phyloP scores from a whole-genome alignment of 2,888 invertebrate genomes.

The Mellilla xanthometata region DNA sequence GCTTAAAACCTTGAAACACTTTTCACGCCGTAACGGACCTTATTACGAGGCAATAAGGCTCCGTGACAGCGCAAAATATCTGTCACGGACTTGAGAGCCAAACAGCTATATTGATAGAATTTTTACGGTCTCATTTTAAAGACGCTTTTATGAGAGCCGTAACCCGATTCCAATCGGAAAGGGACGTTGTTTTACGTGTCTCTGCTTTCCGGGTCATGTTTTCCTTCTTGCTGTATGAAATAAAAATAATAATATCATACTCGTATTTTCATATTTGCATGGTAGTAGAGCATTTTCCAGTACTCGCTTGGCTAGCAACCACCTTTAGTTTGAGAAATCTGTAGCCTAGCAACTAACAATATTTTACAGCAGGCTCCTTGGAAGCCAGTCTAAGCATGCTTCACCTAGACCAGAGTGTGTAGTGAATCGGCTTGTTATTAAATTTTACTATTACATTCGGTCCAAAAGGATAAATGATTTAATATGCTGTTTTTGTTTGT shows the following conservation, averaged over 20 bases:
- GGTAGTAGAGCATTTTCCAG: too few species aligned
- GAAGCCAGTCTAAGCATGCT: too few species aligned
- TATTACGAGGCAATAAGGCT: conserved; percentile 35
- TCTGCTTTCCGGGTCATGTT: conserved; percentile 9
- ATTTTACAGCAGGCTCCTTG: too few species aligned
- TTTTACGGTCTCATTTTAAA: conserved; percentile 53
- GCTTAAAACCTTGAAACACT: conserved; percentile 23
- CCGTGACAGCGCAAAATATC: conserved; percentile 36
- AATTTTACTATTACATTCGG: too few species aligned
- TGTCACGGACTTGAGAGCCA: conserved; percentile 41
- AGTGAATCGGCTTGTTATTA: too few species aligned
- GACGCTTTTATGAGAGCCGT: conserved; percentile 46
- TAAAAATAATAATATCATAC: background rate
- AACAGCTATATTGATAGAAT: conserved; percentile 63
- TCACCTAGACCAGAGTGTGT: too few species aligned
- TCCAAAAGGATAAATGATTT: too few species aligned
- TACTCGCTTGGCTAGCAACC: too few species aligned
- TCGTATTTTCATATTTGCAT: too few species aligned
- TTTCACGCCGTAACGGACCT: conserved; percentile 34
- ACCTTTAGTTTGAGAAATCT: too few species aligned
- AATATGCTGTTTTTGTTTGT: too few species aligned
- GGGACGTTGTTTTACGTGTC: conserved; percentile 10
- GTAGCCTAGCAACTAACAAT: too few species aligned
- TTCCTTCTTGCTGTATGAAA: background rate
- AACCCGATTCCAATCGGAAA: conserved; percentile 46